Evolutionary conservation across 2,888 invertebrate species (phyloP).

Genomic region (Euclidia mi): DNA sequence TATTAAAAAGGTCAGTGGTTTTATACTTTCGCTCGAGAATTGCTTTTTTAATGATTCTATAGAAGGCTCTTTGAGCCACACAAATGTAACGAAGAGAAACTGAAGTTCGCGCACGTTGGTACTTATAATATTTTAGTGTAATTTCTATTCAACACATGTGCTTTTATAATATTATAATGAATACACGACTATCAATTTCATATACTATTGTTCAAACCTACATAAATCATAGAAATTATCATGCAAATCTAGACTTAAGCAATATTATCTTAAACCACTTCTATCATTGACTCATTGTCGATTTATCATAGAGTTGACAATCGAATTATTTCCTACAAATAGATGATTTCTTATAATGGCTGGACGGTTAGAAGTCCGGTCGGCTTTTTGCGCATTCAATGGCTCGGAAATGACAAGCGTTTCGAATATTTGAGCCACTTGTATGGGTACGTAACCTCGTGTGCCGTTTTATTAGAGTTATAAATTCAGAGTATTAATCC

Average conservation of each 20-base stretch:
- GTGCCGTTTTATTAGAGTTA: slow-evolving; percentile 46
- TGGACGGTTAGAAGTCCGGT: slow-evolving; percentile 61
- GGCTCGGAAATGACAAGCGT: slow-evolving; percentile 78
- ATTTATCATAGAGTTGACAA: slow-evolving; percentile 66
- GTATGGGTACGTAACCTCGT: slow-evolving; percentile 45
- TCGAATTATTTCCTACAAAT: slow-evolving; percentile 67
- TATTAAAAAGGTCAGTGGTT: slow-evolving; percentile 17
- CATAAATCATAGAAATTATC: too few relatives aligned
- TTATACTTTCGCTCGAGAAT: too few relatives aligned
- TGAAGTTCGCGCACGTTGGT: too few relatives aligned
- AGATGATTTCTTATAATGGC: slow-evolving; percentile 74
- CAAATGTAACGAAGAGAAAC: too few relatives aligned
- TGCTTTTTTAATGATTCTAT: too few relatives aligned
- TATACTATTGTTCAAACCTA: too few relatives aligned
- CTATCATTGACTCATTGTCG: slow-evolving; percentile 42
- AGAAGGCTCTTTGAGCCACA: too few relatives aligned
- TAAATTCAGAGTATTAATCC: slow-evolving; percentile 45
- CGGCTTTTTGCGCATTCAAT: slow-evolving; percentile 65
- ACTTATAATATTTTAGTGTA: too few relatives aligned
- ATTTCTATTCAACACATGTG: too few relatives aligned
- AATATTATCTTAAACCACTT: slow-evolving; percentile 34
- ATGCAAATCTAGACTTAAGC: too few relatives aligned
- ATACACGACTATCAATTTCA: too few relatives aligned
- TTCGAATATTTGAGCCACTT: slow-evolving; percentile 68
- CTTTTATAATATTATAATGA: too few relatives aligned